phyloP scores from a whole-genome alignment of 2,888 invertebrate genomes.

The Crematogaster levior region DNA sequence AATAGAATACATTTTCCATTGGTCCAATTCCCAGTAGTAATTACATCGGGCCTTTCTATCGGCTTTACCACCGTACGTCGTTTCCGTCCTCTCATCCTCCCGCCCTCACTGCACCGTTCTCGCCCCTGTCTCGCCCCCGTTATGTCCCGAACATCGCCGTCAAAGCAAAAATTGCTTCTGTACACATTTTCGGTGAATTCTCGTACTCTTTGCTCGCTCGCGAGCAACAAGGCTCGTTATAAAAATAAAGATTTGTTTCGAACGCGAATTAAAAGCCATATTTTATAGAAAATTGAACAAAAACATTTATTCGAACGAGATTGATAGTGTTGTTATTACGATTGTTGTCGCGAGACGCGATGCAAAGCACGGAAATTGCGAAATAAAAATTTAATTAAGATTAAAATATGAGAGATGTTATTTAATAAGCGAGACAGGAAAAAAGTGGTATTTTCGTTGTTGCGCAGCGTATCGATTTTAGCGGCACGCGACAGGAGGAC shows the following conservation, averaged over 20 bases:
- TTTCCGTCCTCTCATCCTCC: slow-evolving; percentile 33
- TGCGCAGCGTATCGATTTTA: slow-evolving; percentile 44
- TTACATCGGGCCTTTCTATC: slow-evolving; percentile 74
- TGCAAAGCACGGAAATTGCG: neutral
- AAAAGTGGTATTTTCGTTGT: neutral
- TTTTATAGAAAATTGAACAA: neutral
- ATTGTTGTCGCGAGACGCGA: neutral
- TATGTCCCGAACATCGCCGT: slow-evolving; percentile 21
- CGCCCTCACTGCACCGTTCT: slow-evolving; percentile 29
- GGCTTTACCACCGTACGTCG: slow-evolving; percentile 54
- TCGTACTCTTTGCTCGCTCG: slow-evolving; percentile 30
- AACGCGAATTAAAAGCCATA: neutral
- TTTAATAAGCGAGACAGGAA: slow-evolving; percentile 21
- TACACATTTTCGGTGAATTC: slow-evolving; percentile 68
- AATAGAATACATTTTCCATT: slow-evolving; percentile 78
- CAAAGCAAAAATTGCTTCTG: slow-evolving; percentile 71
- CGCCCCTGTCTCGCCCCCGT: slow-evolving; percentile 1
- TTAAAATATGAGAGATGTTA: slow-evolving; percentile 3
- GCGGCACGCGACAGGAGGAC: slow-evolving; percentile 30
- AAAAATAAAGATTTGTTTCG: slow-evolving; percentile 48
- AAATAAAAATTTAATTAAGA: slow-evolving; percentile 18
- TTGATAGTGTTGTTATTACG: slow-evolving; percentile 3
- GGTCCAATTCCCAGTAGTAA: slow-evolving; percentile 78
- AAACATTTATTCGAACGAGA: neutral
- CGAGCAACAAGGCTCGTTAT: slow-evolving; percentile 38